phyloP scores from a whole-genome alignment of 2,797 vertebrate genomes.

The Malacoctenus gilli region DNA sequence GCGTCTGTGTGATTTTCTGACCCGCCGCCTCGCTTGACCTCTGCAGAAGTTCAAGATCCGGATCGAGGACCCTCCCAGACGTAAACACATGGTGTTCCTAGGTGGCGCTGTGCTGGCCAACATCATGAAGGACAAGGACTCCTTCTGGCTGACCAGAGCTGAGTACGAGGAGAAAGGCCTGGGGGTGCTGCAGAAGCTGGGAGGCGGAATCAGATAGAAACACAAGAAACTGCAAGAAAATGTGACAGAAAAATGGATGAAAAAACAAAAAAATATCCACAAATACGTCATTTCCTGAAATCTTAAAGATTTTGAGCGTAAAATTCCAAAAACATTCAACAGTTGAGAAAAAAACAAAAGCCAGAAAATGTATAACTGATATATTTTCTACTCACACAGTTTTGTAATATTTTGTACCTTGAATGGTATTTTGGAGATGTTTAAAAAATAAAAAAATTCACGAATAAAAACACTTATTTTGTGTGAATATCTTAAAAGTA shows the following conservation, averaged over 20 bases:
- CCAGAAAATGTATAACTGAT: too few species aligned
- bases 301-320: too few species aligned
- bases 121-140: slow-evolving; percentile 88
- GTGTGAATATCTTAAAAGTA: too few species aligned
- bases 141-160: slow-evolving; percentile 81
- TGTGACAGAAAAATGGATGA: background rate
- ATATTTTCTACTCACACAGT: too few species aligned
- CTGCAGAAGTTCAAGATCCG: slow-evolving; percentile 85
- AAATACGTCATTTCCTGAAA: too few species aligned
- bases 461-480: too few species aligned
- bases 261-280: background rate
- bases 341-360: too few species aligned
- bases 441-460: too few species aligned
- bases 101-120: slow-evolving; percentile 85
- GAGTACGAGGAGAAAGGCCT: slow-evolving; percentile 84
- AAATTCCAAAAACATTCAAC: too few species aligned
- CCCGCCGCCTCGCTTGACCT: background rate
- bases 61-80: slow-evolving; percentile 84
- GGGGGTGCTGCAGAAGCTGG: slow-evolving; percentile 80
- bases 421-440: too few species aligned
- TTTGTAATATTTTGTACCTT: too few species aligned
- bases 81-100: slow-evolving; percentile 87
- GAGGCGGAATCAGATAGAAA: slow-evolving; percentile 70
- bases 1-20: too few species aligned
- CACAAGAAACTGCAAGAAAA: background rate